Base-by-base conservation (phyloP, 2,113 vertebrate genomes). In the Cariama cristata region DNA sequence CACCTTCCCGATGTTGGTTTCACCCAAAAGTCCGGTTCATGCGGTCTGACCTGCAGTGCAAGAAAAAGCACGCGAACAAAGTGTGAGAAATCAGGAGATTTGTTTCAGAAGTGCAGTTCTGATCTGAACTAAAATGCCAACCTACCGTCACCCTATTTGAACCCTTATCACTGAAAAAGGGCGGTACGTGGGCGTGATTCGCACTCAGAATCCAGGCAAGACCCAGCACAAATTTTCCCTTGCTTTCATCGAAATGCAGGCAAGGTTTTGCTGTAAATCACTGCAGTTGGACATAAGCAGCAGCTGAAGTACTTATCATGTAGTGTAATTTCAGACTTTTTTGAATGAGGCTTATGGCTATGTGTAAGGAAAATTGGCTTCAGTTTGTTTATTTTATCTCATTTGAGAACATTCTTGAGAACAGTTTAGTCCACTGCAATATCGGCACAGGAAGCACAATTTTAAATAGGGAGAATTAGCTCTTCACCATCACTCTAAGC, bases 221-320 rank as follows among this genome's bases (percentile, higher is more conserved):
- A 40, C 58, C 14, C 55, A 74, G 55, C 50, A 53, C 30, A 45
- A 4, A 49, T 74, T 77, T 94, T 32, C 30, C 7, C 0, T 12
- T 83, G 32, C 49, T 83, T 80, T 76, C 42, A 32, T 11, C 2
- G 0, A 66, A 87, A 72, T 2, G 14, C 40, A 67, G 53, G 38
- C 49, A 63, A 53, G 30, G 24, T 58, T 92, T 92, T 90, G 33
- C 77, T 79, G 66, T 82, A 68, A 84, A 86, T 87, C 69, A 38
- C 64, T 67, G 79, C 62, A 89, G 42, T 6, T 66, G 64, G 62
- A 71, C 58, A 75, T 82, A 56, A 85, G 74, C 56, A 92, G 85
- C 81, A 86, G 49, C 55, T 92, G 91, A 88, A 95, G 68, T 30
- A 82, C 16, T 60, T 66, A 55, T 1, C 22, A 18, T 6, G 22